Conservation (phyloP, 2,113 vertebrate genomes). For the Agelaius tricolor region DNA sequence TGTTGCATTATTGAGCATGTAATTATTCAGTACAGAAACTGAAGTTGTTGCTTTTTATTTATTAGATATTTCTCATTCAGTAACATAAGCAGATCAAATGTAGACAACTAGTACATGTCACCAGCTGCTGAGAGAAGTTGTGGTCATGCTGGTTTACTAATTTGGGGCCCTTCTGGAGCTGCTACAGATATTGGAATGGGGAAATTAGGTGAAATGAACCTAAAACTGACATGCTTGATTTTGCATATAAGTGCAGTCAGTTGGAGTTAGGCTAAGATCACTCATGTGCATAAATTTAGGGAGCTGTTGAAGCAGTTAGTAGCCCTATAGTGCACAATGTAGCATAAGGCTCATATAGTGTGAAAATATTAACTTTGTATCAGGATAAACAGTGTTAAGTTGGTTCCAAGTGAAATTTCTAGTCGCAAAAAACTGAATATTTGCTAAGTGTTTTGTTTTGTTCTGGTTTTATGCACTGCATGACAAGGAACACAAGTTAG, state of each 20-base stretch:
- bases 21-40: background rate
- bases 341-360: background rate
- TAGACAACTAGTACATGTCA: background rate
- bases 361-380: background rate
- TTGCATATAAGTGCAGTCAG: background rate
- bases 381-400: background rate
- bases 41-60: background rate
- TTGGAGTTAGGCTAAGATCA: background rate
- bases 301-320: background rate
- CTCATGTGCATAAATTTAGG: background rate
- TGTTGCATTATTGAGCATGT: background rate
- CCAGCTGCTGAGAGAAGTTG: background rate
- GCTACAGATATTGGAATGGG: background rate
- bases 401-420: background rate
- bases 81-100: background rate
- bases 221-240: background rate
- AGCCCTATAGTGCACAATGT: background rate
- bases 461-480: background rate
- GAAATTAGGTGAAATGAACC: background rate
- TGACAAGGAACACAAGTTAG: background rate
- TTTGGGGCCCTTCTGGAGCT: background rate
- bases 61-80: background rate
- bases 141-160: background rate
- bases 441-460: background rate
- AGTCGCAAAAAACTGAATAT: background rate